Conservation (phyloP, 2,888 invertebrate genomes). For the Pristionchus maxplancki region DNA sequence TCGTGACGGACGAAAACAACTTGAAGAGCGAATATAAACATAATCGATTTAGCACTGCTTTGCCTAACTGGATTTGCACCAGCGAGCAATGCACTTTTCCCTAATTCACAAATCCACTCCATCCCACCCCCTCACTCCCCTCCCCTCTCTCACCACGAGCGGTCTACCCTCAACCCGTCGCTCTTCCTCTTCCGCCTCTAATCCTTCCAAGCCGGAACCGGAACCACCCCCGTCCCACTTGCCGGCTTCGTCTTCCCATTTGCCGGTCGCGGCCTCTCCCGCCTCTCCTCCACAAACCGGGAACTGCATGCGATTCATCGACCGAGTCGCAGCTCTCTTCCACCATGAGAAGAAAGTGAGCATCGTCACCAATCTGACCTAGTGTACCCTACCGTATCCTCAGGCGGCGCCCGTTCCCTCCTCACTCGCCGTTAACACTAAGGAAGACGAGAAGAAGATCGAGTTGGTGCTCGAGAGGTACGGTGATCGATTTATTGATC, state of each 20-base stretch:
- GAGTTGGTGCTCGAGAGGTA: slow-evolving; percentile 37
- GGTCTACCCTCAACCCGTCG: not conserved
- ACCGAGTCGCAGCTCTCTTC: not conserved
- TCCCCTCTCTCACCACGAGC: not conserved
- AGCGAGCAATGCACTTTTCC: no score
- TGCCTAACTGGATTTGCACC: no score
- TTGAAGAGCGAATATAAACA: no score
- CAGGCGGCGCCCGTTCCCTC: slow-evolving; percentile 28
- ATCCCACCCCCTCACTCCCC: not conserved
- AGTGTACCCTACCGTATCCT: slow-evolving; percentile 17
- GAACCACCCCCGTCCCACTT: not conserved
- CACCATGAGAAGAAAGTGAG: not conserved
- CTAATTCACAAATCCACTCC: not conserved
- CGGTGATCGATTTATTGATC: not conserved
- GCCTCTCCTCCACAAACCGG: not conserved
- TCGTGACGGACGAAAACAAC: no score
- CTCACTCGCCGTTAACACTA: not conserved
- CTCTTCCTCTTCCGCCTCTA: not conserved
- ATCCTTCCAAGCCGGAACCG: not conserved
- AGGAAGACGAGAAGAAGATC: slow-evolving; percentile 41
- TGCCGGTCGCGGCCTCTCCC: not conserved
- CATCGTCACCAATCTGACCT: not conserved
- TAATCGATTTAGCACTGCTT: no score
- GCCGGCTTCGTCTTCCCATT: not conserved
- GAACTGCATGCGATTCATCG: not conserved